Base-by-base conservation (phyloP, 2,888 invertebrate species). In the Phaonia tiefii region DNA sequence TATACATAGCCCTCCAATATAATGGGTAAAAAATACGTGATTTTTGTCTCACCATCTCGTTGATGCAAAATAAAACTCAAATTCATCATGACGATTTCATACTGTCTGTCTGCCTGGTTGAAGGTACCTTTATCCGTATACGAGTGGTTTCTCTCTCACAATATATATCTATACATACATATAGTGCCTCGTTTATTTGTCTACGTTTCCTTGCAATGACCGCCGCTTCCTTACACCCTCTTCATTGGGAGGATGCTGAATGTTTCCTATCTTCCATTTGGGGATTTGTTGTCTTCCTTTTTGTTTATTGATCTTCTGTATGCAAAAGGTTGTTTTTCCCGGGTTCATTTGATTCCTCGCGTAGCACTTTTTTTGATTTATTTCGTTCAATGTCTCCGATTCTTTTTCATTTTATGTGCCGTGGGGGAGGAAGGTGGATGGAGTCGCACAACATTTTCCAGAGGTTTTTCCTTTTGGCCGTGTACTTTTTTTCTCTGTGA, bases 341-440 rank as follows among this genome's bases (percentile, higher is more conserved):
- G 73, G 72, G 67, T 72, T 75, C 67, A 75, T 71, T 81, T 77
- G 73, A 65, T 65, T 20, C 74, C 63, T 69, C 54, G 39, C 37
- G 20, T 39, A 58, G 72, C 54, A 39, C 31, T 60, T 80, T 77
- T n/a, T 81, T 78, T 81, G 78, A 78, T 81, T 78, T 75, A 81
- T 81, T 81, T 78, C 78, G 54, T 75, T 75, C 75, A 71, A 71
- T 76, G 76, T 67, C 49, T 66, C 31, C 10, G 73, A 31, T 31
- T 31, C 31, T 31, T 31, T 31, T 31, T 31, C 31, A 25, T 51
- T 65, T 42, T 37, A 17, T 66, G 58, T 42, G 20, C n/a, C n/a
- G n/a, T n/a, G n/a, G n/a, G n/a, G n/a, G n/a, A n/a, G n/a, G n/a
- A n/a, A n/a, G n/a, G n/a, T n/a, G n/a, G n/a, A n/a, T n/a, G n/a